These are phyloP conservation scores for Hydrotaea cyrtoneurina DNA, from an alignment of 2,888 invertebrate genomes.

Conservation along the genomic window DNA sequence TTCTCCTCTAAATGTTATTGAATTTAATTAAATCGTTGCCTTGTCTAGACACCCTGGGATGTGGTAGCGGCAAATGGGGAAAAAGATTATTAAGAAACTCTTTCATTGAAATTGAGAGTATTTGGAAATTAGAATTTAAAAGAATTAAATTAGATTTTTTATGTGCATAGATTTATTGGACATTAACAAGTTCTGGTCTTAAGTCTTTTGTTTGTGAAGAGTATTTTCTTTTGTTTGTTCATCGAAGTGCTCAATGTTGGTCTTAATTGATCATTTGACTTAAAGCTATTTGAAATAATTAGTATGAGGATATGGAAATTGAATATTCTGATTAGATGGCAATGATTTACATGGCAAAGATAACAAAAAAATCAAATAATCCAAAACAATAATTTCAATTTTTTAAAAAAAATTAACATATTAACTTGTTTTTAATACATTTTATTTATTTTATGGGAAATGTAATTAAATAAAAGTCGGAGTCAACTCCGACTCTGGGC, in stretches of 20 bases:
- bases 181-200: not conserved
- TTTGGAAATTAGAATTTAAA: not conserved
- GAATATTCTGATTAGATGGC: not conserved
- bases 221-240: not conserved
- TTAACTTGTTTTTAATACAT: no score
- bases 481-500: no score
- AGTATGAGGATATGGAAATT: not conserved
- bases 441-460: no score
- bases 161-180: not conserved
- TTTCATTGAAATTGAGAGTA: not conserved
- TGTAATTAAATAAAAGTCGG: no score
- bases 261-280: not conserved
- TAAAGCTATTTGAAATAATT: not conserved
- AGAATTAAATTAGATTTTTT: no score
- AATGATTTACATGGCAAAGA: not conserved
- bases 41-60: constrained; percentile 20
- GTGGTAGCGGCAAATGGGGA: not conserved
- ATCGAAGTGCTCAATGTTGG: not conserved
- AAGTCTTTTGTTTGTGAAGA: constrained; percentile 4
- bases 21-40: not conserved
- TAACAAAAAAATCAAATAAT: no score
- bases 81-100: not conserved
- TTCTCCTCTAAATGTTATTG: constrained; percentile 7
- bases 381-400: no score
- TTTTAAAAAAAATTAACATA: not conserved